Base-by-base conservation (phyloP, 2,113 vertebrate genomes). In the Oceanites oceanicus region DNA sequence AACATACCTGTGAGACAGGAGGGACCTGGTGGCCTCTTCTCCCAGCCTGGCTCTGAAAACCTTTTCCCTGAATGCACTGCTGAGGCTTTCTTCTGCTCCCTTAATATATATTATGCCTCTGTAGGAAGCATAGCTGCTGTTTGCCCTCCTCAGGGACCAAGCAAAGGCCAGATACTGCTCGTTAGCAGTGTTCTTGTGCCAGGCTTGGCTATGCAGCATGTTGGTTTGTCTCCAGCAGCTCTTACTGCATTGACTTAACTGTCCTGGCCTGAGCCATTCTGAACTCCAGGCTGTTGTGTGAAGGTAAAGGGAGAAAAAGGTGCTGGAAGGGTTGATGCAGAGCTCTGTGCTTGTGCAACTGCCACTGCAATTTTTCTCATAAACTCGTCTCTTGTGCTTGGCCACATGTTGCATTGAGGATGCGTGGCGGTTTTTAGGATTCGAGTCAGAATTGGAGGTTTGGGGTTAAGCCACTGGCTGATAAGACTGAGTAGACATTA, bases 181-280 rank as follows among this genome's bases (percentile, higher is more conserved):
- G 87, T 61, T 1, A 94, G 85, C 11, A 22, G 50, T 30, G 58
- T 63, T 52, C 91, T 67, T 2, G 0, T 94, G 94, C 91, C 75
- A 90, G 91, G 36, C 63, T 49, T 92, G 91, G 75, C 95, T 58
- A 4, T 36, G 74, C 79, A 44, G 63, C 50, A 1, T 12, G 11
- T 61, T 94, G 81, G 50, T 56, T 76, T 65, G 42, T 29, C 82
- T 96, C 81, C 92, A 94, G 74, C 85, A 90, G 63, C 90, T 93
- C 50, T 79, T 68, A 25, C 49, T 81, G 61, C 67, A 74, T 63
- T 29, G 38, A 13, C 22, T 72, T 49, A 22, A 36, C 73, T 1
- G 0, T 40, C 67, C 73, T 63, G 52, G 36, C 36, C 84, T 10
- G 58, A 88, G 75, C 47, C 7, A 2, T 30, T 56, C 75, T 50